Evolutionary conservation across 2,797 vertebrate species (phyloP), one percentile per base, ranked within the genome.

Genomic region (Podarcis lilfordi): DNA sequence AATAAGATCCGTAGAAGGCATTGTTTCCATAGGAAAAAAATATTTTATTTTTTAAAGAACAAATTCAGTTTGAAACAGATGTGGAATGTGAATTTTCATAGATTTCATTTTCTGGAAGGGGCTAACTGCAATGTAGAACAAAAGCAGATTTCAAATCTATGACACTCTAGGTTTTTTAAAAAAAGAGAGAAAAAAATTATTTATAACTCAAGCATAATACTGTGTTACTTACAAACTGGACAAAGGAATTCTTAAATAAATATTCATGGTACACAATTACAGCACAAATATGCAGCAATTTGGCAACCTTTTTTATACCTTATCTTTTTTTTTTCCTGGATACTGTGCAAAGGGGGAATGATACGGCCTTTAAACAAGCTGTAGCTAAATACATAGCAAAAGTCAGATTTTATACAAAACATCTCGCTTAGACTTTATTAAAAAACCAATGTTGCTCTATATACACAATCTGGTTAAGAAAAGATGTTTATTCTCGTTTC

Each of bases 301-400:
- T 99, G 98, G 98, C 98, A 99, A 99, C 97, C 97, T 98, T 98
- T 98, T 98, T 98, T 97, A 97, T 97, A 97, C 96, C 95, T 85
- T 76, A 94, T 97, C 97, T 97, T 96, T 96, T 96, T 97, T 97
- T 97, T 97, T 96, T 96, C 96, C 97, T 97, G 95, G 95, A 96
- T 97, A 99, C 98, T 99, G 98, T 99, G 98, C 98, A 99, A 98
- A 98, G 98, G 97, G 98, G 97, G 96, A 64, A 97, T 98, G 97
- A 98, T 97, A 98, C 96, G 96, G 98, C 97, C 97, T 97, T 98
- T 98, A 97, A 98, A 98, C 96, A 98, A 98, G 98, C 98, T 98
- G 98, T 99, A 99, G 98, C 98, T 99, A 99, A 99, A 99, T 99
- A 99, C 98, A 99, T 99, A 98, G 98, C 98, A 99, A 99, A 99